Conservation (phyloP, 2,888 invertebrate genomes). For the Timema cristinae region DNA sequence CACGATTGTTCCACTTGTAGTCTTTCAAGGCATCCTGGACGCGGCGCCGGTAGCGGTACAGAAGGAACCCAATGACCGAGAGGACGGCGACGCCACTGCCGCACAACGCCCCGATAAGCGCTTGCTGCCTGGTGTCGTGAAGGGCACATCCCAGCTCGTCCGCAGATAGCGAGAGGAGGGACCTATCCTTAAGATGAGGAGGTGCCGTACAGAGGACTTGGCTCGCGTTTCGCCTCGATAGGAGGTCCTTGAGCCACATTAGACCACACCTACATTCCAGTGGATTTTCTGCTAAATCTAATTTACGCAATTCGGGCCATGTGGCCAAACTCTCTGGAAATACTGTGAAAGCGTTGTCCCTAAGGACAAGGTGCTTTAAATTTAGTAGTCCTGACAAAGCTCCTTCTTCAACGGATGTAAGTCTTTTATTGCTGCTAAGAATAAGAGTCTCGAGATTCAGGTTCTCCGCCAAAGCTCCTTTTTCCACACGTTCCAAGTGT, state of each 20-base stretch:
- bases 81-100: constrained; percentile 69
- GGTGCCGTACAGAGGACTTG: constrained; percentile 61
- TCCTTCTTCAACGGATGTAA: constrained; percentile 69
- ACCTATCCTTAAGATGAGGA: constrained; percentile 64
- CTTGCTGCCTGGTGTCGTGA: constrained; percentile 73
- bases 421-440: constrained; percentile 71
- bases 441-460: constrained; percentile 74
- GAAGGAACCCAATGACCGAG: constrained; percentile 65
- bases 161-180: constrained; percentile 62
- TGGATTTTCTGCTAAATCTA: constrained; percentile 80
- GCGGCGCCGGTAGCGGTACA: constrained; percentile 75
- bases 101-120: constrained; percentile 71
- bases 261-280: constrained; percentile 76
- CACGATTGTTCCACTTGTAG: constrained; percentile 73
- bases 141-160: constrained; percentile 79
- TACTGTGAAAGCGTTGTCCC: constrained; percentile 71
- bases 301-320: constrained; percentile 68
- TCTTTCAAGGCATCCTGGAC: constrained; percentile 79
- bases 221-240: constrained; percentile 63
- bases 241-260: constrained; percentile 71
- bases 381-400: constrained; percentile 75
- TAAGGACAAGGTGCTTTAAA: constrained; percentile 67
- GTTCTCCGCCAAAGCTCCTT: constrained; percentile 75
- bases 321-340: constrained; percentile 75
- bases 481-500: constrained; percentile 65